Base-by-base conservation (phyloP, 2,797 vertebrate species). In the Melanotaenia maccullochi region DNA sequence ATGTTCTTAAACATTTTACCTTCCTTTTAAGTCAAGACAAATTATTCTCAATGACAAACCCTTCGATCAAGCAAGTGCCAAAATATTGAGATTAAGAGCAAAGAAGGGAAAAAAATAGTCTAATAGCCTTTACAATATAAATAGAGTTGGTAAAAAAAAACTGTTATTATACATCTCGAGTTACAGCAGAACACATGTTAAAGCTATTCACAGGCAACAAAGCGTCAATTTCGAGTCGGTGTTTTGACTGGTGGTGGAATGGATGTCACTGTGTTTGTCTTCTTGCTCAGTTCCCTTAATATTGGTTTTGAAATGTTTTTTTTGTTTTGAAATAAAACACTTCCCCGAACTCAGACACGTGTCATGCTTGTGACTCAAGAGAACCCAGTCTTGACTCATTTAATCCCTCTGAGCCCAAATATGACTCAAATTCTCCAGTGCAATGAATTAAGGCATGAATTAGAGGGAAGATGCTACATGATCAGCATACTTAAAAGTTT, bases 1-100 rank as follows among this genome's bases (percentile, higher is more conserved):
- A 74, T 81, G 82, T 88, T 93, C 87, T 85, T 87, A 85, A 86
- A 81, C 76, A 64, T 89, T 92, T 90, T 76, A 86, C 86, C 87
- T 89, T 86, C 78, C 81, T 63, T 64, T 73, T 86, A 65, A 71
- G 77, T 72, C 62, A 62, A 59, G 80, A 76, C 68, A 86, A 86
- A 89, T 91, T 89, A 84, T 70, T 44, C 80, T 90, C 79, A 88
- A 83, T 88, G 81, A 90, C 76, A 85, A 79, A 76, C 71, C 73
- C 73, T 67, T 75, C 66, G 60, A 78, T 76, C 42, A 24, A 28
- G 47, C 36, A 25, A 51, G 67, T 77, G 83, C 88, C 87, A 74
- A 83, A 85, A 71, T 66, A 51, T 69, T 82, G 54, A 82, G 47
- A 83, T 70, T 62, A 72, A 82, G 77, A 85, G 71, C 66, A 74